Base-by-base conservation (phyloP, 2,797 vertebrate species). In the Buceros bicornis region DNA sequence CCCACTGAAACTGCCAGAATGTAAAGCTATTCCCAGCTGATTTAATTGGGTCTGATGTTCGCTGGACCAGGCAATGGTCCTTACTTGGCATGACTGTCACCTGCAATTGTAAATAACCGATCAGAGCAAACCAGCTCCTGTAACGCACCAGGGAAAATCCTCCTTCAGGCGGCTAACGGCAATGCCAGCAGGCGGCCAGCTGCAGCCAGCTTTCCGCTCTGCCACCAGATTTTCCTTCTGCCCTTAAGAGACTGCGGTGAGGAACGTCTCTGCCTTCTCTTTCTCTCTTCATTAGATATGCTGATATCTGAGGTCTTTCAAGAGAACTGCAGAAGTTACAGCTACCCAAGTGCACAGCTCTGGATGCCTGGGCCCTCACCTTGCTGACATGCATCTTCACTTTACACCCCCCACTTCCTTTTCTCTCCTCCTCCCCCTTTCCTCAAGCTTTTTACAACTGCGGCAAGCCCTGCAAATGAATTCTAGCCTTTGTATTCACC, bases 401-500 rank as follows among this genome's bases (percentile, higher is more conserved):
- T 83, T 93, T 8, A 40, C 60, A 21, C 69, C 93, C 73, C 84
- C 64, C 64, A 77, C 93, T 96, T 96, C 95, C 93, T 93, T 69
- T 93, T 79, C 51, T 85, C 31, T 56, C 62, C 87, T 91, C 50
- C 72, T 89, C 24, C 35, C 61, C 92, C 50, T 33, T 20, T 2
- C 11, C n/a, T 51, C 83, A 37, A 64, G 80, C 83, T 70, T 81
- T 76, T 89, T 53, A 90, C 82, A 78, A 47, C 56, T 6, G 3
- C 45, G 72, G 80, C 77, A 82, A 92, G 84, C 65, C 78, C 80
- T 42, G 22, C 1, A 9, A 93, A 73, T 96, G 96, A 97, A 96
- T 96, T 53, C 65, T 21, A 28, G 48, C 78, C 87, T 93, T 97
- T 97, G 95, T 97, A 35, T 77, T 82, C 78, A 51, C 65, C 64